phyloP scores from a whole-genome alignment of 2,888 invertebrate species.

The Glomeris marginata region DNA sequence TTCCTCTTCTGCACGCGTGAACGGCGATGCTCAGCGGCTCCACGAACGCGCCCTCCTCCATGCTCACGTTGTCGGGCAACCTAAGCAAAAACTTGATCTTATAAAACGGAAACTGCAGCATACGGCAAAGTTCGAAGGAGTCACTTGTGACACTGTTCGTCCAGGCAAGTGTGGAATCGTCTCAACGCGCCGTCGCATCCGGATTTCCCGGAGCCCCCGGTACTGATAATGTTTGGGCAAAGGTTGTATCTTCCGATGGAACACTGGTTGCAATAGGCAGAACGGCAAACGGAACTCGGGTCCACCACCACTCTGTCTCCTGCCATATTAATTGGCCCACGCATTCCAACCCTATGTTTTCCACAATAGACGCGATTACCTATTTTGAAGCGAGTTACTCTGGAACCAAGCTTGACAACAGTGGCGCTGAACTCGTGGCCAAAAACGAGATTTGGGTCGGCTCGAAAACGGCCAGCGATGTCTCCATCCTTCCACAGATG shows the following conservation, averaged over 20 bases:
- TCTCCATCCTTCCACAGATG: slow-evolving; percentile 34
- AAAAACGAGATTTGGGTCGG: slow-evolving; percentile 34
- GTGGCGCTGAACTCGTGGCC: slow-evolving; percentile 36
- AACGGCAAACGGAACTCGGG: slow-evolving; percentile 33
- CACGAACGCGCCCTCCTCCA: slow-evolving; percentile 36
- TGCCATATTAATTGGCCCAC: no score
- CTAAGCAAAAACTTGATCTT: no score
- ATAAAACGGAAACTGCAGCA: no score
- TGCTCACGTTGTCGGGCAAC: slow-evolving; percentile 34
- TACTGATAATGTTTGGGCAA: no score
- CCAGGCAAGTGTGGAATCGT: slow-evolving; percentile 36
- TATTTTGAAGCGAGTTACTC: slow-evolving; percentile 30
- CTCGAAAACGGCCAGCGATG: slow-evolving; percentile 27
- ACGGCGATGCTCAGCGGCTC: slow-evolving; percentile 37
- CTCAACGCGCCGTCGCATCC: slow-evolving; percentile 18
- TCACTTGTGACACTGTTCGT: slow-evolving; percentile 37
- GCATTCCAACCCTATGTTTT: no score
- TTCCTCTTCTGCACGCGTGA: slow-evolving; percentile 33
- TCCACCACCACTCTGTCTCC: slow-evolving; percentile 36
- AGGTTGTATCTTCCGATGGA: no score
- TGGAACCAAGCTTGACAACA: slow-evolving; percentile 28
- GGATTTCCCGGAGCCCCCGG: no score
- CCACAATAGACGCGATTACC: no score
- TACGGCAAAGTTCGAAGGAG: background rate
- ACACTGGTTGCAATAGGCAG: background rate